phyloP scores from a whole-genome alignment of 2,888 invertebrate species.

The Anagyrus pseudococci region DNA sequence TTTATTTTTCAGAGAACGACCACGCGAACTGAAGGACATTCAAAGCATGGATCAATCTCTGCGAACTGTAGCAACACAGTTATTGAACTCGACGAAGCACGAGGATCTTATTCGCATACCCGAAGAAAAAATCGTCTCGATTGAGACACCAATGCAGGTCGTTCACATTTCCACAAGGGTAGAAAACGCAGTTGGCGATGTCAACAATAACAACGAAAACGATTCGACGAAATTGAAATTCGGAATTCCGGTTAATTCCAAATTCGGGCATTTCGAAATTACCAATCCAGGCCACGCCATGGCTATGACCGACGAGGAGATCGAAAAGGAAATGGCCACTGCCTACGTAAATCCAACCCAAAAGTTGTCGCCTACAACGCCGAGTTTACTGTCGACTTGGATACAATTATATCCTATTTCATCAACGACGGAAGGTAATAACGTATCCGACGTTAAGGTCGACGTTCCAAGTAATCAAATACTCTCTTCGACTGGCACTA shows the following conservation, averaged over 20 bases:
- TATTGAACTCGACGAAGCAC: conserved; percentile 51
- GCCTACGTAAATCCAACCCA: conserved; percentile 46
- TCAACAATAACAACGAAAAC: conserved; percentile 38
- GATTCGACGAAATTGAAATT: conserved; percentile 44
- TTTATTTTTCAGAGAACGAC: conserved; percentile 45
- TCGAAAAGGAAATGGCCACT: conserved; percentile 64
- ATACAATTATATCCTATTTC: conserved; percentile 70
- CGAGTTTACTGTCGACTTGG: conserved; percentile 79
- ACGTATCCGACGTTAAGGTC: conserved; percentile 19
- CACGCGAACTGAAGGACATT: conserved; percentile 51
- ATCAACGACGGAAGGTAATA: conserved; percentile 42
- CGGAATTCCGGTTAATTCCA: conserved; percentile 56
- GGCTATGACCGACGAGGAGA: conserved; percentile 70
- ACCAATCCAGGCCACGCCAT: conserved; percentile 72
- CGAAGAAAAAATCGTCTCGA: conserved; percentile 33
- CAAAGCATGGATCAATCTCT: conserved; percentile 57
- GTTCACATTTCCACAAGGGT: conserved; percentile 35
- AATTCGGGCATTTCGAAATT: conserved; percentile 55
- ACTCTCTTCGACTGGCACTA: conserved; percentile 10
- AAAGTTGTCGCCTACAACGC: conserved; percentile 65
- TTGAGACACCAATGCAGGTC: conserved; percentile 34
- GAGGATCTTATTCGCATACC: conserved; percentile 32
- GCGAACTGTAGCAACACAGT: conserved; percentile 58
- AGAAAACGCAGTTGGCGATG: conserved; percentile 32
- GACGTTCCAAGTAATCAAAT: conserved; percentile 20